Base-by-base conservation (phyloP, 1,140 invertebrate species). In the Nylanderia fulva region DNA sequence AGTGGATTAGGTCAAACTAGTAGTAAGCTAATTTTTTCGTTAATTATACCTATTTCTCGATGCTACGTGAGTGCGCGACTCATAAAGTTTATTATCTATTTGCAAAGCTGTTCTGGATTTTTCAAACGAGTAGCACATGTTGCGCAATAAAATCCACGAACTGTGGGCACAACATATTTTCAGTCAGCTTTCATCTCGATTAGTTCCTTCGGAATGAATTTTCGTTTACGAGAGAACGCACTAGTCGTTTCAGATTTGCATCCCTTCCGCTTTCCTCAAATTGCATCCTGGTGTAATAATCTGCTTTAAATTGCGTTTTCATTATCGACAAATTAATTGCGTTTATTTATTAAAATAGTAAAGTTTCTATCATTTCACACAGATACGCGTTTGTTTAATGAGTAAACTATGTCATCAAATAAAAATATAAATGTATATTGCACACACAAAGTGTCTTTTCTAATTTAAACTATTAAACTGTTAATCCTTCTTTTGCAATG, bases 161-260 rank as follows among this genome's bases (percentile, higher is more conserved):
- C 36, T 27, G 8, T 18, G n/a, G 11, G 29, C 18, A 24, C 6
- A 52, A 18, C 56, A 61, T 84, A 56, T 21, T 24, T 24, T 13
- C 13, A 15, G 9, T 9, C 33, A 21, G 52, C 80, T 86, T 64
- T 79, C 71, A 85, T 54, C 33, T 79, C 66, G 85, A 86, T 85
- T 79, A 36, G 15, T 1, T 42, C 0, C 11, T 64, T 45, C 15
- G 29, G 48, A 88, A 88, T 72, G 56, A 42, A 84, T 76, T 76
- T 84, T 58, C 33, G 56, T 60, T 87, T 68, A 6, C 36, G 33
- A 42, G 60, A 48, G 48, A 76, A 56, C 54, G 52, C 48, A 13
- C 21, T 45, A 21, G 72, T 84, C 75, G 48, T 86, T 80, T 27
- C 48, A 8, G 33, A 33, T 18, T 76, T 61, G 13, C n/a, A 0